A percentile compares a stretch with the other conserved stretches of the same genome.
These are phyloP conservation scores for Xanthia togata DNA, from an alignment of 2,888 invertebrate genomes.

Conservation along the genomic window DNA sequence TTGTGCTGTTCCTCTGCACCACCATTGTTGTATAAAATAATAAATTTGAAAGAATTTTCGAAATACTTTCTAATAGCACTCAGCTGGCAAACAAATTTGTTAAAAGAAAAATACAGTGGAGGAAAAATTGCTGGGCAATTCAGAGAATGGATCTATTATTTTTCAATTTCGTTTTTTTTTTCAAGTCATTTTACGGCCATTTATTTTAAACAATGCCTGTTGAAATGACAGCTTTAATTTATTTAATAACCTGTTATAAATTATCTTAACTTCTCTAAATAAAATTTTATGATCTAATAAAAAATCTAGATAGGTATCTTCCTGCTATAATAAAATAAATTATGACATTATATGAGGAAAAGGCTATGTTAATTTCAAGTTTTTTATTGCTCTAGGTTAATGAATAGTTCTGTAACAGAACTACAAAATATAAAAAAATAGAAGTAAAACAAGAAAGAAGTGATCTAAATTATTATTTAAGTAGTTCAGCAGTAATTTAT, in stretches of 20 bases:
- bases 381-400: not conserved
- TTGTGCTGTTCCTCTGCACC: conserved; percentile 47
- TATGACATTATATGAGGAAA: not conserved
- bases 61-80: conserved; percentile 62
- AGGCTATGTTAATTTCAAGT: not conserved
- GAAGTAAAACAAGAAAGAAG: not conserved
- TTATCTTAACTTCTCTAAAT: no score
- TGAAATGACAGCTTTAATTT: conserved; percentile 13
- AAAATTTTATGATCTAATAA: not conserved
- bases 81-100: conserved; percentile 47
- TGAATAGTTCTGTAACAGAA: not conserved
- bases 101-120: conserved; percentile 44
- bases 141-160: conserved; percentile 42
- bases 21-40: conserved; percentile 62
- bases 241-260: conserved; percentile 2
- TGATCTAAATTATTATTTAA: no score
- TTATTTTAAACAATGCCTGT: conserved; percentile 26
- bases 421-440: no score
- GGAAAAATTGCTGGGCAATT: conserved; percentile 30
- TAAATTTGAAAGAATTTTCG: conserved; percentile 49
- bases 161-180: conserved; percentile 36
- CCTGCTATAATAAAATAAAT: not conserved
- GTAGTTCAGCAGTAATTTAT: no score
- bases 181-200: conserved; percentile 24
- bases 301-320: not conserved